phyloP scores from a whole-genome alignment of 2,113 vertebrate species.

The Pycnonotus jocosus region DNA sequence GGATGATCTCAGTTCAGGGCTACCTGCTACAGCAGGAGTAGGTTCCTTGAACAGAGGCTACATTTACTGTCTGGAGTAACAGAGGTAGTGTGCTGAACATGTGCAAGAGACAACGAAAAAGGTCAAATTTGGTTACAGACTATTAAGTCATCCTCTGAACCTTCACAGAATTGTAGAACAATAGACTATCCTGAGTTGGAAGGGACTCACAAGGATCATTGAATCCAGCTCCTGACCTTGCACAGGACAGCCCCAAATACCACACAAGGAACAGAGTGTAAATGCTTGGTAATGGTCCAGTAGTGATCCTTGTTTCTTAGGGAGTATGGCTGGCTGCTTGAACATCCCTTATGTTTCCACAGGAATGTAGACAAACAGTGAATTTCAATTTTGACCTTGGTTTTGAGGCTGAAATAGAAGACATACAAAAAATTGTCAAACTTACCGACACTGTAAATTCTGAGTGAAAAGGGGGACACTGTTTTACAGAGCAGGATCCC shows the following conservation, averaged over 20 bases:
- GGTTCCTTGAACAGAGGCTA: fast-evolving
- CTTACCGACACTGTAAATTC: background rate
- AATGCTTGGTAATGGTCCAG: background rate
- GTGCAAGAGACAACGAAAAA: background rate
- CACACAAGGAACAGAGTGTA: background rate
- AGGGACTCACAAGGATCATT: background rate
- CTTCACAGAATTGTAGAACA: background rate
- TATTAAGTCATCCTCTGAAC: background rate
- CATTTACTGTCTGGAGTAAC: background rate
- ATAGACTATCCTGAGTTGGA: background rate
- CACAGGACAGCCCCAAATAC: background rate
- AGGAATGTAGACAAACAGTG: background rate
- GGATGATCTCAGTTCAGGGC: background rate
- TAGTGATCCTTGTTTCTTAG: background rate
- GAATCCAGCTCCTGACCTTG: background rate
- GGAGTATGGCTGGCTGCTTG: background rate
- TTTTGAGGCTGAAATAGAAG: background rate
- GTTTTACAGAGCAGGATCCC: background rate
- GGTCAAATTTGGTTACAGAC: background rate
- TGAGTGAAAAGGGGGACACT: background rate
- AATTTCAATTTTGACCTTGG: background rate
- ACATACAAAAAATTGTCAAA: background rate
- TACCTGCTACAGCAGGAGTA: background rate
- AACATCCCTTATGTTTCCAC: background rate
- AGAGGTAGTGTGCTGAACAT: fast-evolving